phyloP scores from a whole-genome alignment of 53 echinoderm and acorn worm species.

The Arbacia lixula region DNA sequence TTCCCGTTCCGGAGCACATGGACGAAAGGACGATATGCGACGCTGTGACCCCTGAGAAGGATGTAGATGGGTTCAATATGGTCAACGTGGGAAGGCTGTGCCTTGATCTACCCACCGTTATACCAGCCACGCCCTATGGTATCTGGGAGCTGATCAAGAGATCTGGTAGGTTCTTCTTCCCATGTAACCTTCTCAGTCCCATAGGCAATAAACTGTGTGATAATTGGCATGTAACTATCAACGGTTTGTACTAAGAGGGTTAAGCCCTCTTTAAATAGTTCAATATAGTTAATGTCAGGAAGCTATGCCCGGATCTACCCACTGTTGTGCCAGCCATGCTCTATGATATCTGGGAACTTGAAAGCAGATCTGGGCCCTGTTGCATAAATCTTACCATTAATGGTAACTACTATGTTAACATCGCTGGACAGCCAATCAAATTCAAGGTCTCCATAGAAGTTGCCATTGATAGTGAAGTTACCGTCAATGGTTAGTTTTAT shows the following conservation, averaged over 20 bases:
- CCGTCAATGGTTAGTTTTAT: too few relatives aligned
- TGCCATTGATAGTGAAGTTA: too few relatives aligned
- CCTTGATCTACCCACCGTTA: slow-evolving; percentile 78
- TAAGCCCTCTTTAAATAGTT: too few relatives aligned
- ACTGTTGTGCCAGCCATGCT: slow-evolving; percentile 81
- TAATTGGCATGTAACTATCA: too few relatives aligned
- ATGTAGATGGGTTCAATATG: slow-evolving; percentile 91
- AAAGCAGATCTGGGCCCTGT: too few relatives aligned
- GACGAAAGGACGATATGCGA: slow-evolving; percentile 87
- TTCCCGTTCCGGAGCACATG: slow-evolving; percentile 84
- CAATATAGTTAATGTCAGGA: slow-evolving; percentile 76
- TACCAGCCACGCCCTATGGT: slow-evolving; percentile 91
- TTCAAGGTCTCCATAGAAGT: too few relatives aligned
- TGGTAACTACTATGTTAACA: too few relatives aligned
- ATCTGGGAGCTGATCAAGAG: slow-evolving; percentile 82
- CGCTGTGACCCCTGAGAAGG: slow-evolving; percentile 77
- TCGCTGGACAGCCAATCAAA: too few relatives aligned
- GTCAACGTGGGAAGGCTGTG: slow-evolving; percentile 82
- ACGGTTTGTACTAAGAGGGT: too few relatives aligned
- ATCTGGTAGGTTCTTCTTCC: slow-evolving; percentile 72
- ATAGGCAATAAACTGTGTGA: too few relatives aligned
- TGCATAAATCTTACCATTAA: too few relatives aligned
- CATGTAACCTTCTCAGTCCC: too few relatives aligned
- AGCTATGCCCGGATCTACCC: slow-evolving; percentile 77
- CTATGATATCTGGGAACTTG: slow-evolving; percentile 78